Conservation (phyloP, 2,797 vertebrate genomes). For the Aldrovandia affinis region DNA sequence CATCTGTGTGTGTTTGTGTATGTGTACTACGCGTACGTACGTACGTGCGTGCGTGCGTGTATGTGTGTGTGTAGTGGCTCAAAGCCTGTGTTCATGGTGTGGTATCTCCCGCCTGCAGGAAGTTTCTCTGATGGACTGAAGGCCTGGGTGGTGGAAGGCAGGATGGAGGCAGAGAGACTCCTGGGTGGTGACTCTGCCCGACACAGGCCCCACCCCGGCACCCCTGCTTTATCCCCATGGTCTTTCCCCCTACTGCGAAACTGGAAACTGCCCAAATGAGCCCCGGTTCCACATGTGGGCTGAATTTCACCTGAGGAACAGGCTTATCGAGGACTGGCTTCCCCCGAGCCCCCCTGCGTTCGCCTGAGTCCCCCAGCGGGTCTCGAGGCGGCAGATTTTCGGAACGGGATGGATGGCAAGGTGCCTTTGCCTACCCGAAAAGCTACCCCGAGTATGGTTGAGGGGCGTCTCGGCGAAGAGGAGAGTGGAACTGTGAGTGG, state of each 20-base stretch:
- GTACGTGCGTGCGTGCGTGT: not conserved
- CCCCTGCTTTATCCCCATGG: conserved; percentile 58
- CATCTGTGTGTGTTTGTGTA: not conserved
- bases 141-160: conserved; percentile 61
- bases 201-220: conserved; percentile 40
- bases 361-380: conserved; percentile 13
- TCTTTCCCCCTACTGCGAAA: conserved; percentile 72
- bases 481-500: not conserved
- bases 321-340: not conserved
- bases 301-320: not conserved
- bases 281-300: conserved; percentile 34
- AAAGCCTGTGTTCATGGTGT: not conserved
- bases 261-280: conserved; percentile 81
- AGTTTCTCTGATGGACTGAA: conserved; percentile 59
- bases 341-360: not conserved
- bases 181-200: conserved; percentile 40
- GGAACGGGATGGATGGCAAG: conserved; percentile 13
- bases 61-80: not conserved
- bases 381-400: conserved; percentile 1
- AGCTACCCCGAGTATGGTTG: not conserved
- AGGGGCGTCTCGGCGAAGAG: not conserved
- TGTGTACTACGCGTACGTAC: too few relatives aligned
- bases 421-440: not conserved
- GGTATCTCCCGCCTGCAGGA: conserved; percentile 54
- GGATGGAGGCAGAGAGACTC: conserved; percentile 54